These are phyloP conservation scores for Pollenia labialis DNA, from an alignment of 2,888 invertebrate genomes.

Conservation along the genomic window DNA sequence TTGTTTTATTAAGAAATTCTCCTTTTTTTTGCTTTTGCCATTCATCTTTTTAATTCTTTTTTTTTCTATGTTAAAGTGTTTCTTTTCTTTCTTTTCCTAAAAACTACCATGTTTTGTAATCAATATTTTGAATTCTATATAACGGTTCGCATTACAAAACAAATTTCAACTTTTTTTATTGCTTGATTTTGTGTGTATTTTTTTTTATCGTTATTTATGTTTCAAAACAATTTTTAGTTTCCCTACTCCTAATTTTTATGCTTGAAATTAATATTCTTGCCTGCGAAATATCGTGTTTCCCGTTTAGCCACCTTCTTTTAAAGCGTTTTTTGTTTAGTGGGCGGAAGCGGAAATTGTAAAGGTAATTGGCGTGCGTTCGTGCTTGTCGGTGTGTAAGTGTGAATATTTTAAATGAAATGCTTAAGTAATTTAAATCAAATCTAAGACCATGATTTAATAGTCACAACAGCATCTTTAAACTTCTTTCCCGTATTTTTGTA, in stretches of 20 bases:
- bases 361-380: slow-evolving; percentile 30
- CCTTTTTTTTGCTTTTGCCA: background rate
- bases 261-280: slow-evolving; percentile 4
- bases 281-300: background rate
- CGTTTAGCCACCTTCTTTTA: background rate
- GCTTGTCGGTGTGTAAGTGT: background rate
- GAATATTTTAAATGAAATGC: background rate
- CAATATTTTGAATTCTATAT: slow-evolving; percentile 43
- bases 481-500: background rate
- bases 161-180: slow-evolving; percentile 34
- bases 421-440: slow-evolving; percentile 51
- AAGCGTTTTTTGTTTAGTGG: background rate
- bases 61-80: background rate
- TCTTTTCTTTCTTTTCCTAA: background rate
- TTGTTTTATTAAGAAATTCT: background rate
- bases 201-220: slow-evolving; percentile 4
- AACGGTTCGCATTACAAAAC: background rate
- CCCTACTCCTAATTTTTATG: background rate
- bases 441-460: slow-evolving; percentile 52
- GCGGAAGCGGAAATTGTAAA: slow-evolving; percentile 59
- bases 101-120: background rate
- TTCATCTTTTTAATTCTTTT: background rate
- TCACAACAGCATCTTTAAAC: slow-evolving; percentile 8
- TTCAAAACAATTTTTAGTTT: slow-evolving; percentile 2
- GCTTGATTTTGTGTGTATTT: background rate